Percentiles rank a stretch among this genome's conserved stretches.
These are phyloP conservation scores for Tetragonisca angustula DNA, from an alignment of 2,888 invertebrate genomes.

Conservation along the genomic window DNA sequence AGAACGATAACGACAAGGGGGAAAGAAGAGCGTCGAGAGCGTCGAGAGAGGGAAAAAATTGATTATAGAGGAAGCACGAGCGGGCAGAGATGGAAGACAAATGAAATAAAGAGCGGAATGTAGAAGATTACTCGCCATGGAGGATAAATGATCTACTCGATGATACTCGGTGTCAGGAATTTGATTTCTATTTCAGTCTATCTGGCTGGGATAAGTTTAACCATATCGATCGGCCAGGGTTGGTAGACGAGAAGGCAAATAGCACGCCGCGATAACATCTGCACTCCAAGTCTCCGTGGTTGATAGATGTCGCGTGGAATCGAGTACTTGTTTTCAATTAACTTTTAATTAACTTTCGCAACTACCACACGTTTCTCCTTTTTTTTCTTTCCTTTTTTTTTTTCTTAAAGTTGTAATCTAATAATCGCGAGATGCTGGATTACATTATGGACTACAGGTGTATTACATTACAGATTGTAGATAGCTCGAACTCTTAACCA, in stretches of 20 bases:
- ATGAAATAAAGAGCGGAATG: neutral
- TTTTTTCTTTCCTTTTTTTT: too few relatives aligned
- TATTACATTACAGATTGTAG: too few relatives aligned
- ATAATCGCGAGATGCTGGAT: too few relatives aligned
- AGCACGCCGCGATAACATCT: conserved; percentile 35
- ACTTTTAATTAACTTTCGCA: too few relatives aligned
- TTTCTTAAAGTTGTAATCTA: too few relatives aligned
- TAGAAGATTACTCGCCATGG: conserved; percentile 48
- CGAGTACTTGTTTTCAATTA: neutral
- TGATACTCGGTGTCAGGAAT: conserved; percentile 22
- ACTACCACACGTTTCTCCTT: too few relatives aligned
- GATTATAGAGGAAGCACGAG: neutral
- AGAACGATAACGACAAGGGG: neutral
- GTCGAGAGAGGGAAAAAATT: too few relatives aligned
- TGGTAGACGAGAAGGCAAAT: conserved; percentile 34
- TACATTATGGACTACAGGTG: too few relatives aligned
- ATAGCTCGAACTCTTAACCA: neutral
- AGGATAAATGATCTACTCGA: conserved; percentile 49
- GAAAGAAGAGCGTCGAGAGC: neutral
- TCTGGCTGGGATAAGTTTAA: conserved; percentile 21
- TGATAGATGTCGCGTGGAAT: conserved; percentile 19
- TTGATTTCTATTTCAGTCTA: conserved; percentile 47
- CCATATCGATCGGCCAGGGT: conserved; percentile 18
- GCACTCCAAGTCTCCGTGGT: conserved; percentile 25
- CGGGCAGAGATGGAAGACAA: neutral